These are phyloP conservation scores for Pogonocichla stellata DNA, from an alignment of 2,113 vertebrate species.

Conservation along the genomic window DNA sequence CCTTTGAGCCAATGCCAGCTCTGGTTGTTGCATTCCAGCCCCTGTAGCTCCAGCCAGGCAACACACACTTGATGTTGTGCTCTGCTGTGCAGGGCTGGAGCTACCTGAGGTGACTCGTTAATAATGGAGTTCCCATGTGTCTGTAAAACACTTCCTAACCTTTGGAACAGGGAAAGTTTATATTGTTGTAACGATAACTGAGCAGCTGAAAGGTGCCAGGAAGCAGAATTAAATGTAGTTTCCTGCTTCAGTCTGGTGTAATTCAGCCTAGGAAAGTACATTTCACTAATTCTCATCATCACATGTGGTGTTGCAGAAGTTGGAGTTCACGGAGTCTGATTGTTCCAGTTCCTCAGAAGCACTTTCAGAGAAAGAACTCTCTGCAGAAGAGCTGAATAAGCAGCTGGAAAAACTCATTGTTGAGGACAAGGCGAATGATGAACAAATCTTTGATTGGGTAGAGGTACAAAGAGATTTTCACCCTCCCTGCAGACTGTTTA, in stretches of 20 bases:
- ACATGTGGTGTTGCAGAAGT: slow-evolving; percentile 80
- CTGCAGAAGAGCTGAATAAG: slow-evolving; percentile 85
- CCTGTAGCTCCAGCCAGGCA: neutral
- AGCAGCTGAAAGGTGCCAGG: neutral
- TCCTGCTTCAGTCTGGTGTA: neutral
- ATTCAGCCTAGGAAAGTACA: neutral
- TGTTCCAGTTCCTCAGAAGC: slow-evolving; percentile 78
- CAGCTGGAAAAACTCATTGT: slow-evolving; percentile 91
- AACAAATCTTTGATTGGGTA: slow-evolving; percentile 98
- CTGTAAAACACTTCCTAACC: neutral
- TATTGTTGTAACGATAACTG: neutral
- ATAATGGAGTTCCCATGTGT: neutral
- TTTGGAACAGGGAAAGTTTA: neutral
- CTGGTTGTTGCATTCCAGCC: neutral
- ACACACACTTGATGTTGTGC: neutral
- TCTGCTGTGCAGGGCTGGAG: neutral
- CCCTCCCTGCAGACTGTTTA: neutral
- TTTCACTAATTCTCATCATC: neutral
- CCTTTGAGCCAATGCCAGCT: neutral
- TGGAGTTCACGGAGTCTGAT: slow-evolving; percentile 88
- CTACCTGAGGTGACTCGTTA: neutral
- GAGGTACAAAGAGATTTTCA: slow-evolving; percentile 80
- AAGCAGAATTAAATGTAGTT: neutral
- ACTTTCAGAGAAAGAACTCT: slow-evolving; percentile 81
- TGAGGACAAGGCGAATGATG: slow-evolving; percentile 92